Evolutionary conservation across 1,140 invertebrate species (phyloP).

Genomic region (Solen grandis): DNA sequence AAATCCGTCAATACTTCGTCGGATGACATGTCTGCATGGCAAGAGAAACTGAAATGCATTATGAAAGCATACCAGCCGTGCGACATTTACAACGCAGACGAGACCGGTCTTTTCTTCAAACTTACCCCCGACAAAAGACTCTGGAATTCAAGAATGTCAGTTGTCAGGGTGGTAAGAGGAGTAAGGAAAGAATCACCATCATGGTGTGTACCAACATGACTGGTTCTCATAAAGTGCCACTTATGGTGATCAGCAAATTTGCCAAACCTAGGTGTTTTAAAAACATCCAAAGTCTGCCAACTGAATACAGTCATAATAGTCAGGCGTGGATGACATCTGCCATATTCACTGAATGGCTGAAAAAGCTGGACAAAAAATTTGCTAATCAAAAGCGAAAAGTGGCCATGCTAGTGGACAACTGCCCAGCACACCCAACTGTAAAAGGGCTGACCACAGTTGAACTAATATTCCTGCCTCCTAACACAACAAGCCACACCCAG

Average conservation of each 20-base stretch:
- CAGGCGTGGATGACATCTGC: conserved; percentile 82
- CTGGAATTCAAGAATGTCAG: conserved; percentile 15
- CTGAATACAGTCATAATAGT: conserved; percentile 57
- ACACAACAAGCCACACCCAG: too few species aligned
- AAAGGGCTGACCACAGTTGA: conserved; percentile 68
- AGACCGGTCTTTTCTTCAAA: conserved; percentile 53
- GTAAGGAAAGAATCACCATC: conserved; percentile 79
- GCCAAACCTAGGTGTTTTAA: too few species aligned
- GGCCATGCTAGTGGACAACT: conserved; percentile 52
- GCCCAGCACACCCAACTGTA: too few species aligned
- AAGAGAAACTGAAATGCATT: too few species aligned
- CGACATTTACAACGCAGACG: conserved; percentile 53
- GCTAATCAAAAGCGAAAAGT: conserved; percentile 39
- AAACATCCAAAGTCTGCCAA: conserved; percentile 65
- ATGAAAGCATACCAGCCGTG: not conserved
- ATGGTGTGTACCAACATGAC: not conserved
- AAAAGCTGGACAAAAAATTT: conserved; percentile 53
- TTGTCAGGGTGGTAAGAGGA: conserved; percentile 74
- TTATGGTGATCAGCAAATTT: conserved; percentile 82
- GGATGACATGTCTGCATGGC: not conserved
- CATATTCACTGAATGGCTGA: conserved; percentile 64
- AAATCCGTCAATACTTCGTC: too few species aligned
- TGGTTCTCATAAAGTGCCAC: conserved; percentile 32
- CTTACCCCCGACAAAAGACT: conserved; percentile 38
- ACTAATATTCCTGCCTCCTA: conserved; percentile 54